Percentiles rank a stretch among this genome's conserved stretches.
These are phyloP conservation scores for Cranoglanis bouderius DNA, from an alignment of 2,113 vertebrate genomes.

Conservation along the genomic window DNA sequence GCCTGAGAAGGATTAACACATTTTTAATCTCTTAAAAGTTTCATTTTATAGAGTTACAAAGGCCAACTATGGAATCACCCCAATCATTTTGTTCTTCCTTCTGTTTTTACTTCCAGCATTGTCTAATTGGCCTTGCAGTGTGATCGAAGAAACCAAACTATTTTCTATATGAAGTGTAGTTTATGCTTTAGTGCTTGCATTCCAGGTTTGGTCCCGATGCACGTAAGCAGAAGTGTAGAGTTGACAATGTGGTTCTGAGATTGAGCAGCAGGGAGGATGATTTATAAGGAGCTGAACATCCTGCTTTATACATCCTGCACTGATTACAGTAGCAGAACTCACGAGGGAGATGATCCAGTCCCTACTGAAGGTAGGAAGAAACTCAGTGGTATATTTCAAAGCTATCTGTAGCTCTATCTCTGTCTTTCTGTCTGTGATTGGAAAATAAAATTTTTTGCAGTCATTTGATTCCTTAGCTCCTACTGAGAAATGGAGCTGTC, in stretches of 20 bases:
- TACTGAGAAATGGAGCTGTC: background rate
- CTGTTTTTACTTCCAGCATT: background rate
- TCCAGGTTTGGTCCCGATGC: background rate
- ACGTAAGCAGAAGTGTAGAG: background rate
- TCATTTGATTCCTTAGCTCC: background rate
- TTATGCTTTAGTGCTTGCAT: background rate
- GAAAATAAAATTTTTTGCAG: constrained; percentile 11
- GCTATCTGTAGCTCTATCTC: background rate
- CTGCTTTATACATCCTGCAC: constrained; percentile 18
- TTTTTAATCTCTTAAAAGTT: background rate
- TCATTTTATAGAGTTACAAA: background rate
- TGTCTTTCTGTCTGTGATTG: constrained; percentile 5
- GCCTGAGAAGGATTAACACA: background rate
- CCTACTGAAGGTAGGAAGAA: background rate
- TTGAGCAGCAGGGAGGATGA: constrained; percentile 35
- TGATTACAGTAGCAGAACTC: constrained; percentile 47
- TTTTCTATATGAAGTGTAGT: constrained; percentile 5
- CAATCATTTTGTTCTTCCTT: background rate
- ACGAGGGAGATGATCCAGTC: constrained; percentile 31
- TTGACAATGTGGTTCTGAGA: background rate
- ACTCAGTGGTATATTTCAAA: constrained; percentile 1
- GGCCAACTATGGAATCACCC: background rate
- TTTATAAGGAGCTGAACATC: constrained; percentile 35
- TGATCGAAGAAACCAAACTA: background rate
- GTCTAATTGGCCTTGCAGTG: background rate